Base-by-base conservation (phyloP, 2,888 invertebrate genomes). In the Parascotia fuliginaria region DNA sequence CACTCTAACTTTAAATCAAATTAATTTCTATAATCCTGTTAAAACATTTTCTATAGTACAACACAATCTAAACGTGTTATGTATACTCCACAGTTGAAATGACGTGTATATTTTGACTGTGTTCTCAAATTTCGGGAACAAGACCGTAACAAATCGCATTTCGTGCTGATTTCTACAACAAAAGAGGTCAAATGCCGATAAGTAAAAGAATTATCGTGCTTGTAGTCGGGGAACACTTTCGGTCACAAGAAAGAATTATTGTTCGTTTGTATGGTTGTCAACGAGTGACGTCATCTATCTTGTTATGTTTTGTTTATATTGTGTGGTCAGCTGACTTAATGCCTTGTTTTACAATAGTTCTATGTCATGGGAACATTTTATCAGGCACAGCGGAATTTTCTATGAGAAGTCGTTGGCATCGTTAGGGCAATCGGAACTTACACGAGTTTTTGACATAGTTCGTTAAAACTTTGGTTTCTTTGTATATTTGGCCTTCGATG, bases 81-180 rank as follows among this genome's bases (percentile, higher is more conserved):
- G 55, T 6, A 24, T 9, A 3, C 4, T 51, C 16, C 6, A 16
- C 32, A 15, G 9, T 15, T 7, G 19, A 41, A 49, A 61, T 50
- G 57, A 55, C 58, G 64, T 40, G 47, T 65, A 55, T 79, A 75
- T 78, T 77, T 75, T 76, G 78, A 74, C 76, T 69, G 61, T 54
- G 61, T 64, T 65, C 60, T 80, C 79, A 64, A 62, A 71, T 79
- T 74, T 78, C 79, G 68, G 63, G 55, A 50, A 62, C 64, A 55
- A 31, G 61, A 67, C 62, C 67, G 73, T 42, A 47, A 39, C 77
- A 61, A 81, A 79, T 80, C 72, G 75, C 53, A 66, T 78, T 82
- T 76, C 81, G 82, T 82, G 81, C 78, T 70, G 64, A 77, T 76
- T 70, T 71, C 55, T 69, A 79, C 63, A 80, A 82, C 80, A 82